phyloP scores from a whole-genome alignment of 2,888 invertebrate species.

The Standfussiana lucernea region DNA sequence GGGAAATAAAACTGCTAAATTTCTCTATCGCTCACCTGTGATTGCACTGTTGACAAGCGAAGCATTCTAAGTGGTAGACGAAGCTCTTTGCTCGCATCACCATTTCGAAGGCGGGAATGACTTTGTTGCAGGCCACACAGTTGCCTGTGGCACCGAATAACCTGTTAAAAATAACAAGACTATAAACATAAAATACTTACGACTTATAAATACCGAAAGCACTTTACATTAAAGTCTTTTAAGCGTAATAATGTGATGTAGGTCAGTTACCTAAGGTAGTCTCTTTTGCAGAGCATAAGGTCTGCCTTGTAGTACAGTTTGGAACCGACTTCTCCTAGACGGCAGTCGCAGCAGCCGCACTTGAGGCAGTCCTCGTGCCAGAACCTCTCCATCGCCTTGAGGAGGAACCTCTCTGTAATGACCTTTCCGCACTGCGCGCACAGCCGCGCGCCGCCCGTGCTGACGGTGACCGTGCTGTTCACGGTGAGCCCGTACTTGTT shows the following conservation, averaged over 20 bases:
- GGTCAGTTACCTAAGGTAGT: conserved; percentile 95
- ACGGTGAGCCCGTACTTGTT: conserved; percentile 83
- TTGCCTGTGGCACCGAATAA: conserved; percentile 97
- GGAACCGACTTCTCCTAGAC: conserved; percentile 97
- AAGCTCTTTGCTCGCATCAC: conserved; percentile 98
- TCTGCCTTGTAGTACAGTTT: conserved; percentile 97
- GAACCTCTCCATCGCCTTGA: conserved; percentile 96
- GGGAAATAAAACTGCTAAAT: no score
- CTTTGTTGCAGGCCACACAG: conserved; percentile 97
- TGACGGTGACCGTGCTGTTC: conserved; percentile 77
- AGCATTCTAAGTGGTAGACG: conserved; percentile 98
- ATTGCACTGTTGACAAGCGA: conserved; percentile 98
- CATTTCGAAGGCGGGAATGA: conserved; percentile 98
- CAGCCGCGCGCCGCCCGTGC: conserved; percentile 89
- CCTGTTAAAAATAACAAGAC: conserved; percentile 89
- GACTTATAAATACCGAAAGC: conserved; percentile 76
- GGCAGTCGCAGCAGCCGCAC: conserved; percentile 97
- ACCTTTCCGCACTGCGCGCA: conserved; percentile 96
- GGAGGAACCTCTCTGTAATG: conserved; percentile 95
- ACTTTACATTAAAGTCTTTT: conserved; percentile 75
- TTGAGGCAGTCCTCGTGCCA: conserved; percentile 99
- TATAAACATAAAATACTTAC: conserved; percentile 77
- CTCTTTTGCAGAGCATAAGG: conserved; percentile 97
- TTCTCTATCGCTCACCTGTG: conserved; percentile 92
- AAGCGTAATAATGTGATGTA: conserved; percentile 51